Percentiles rank a stretch among this genome's conserved stretches.
Evolutionary conservation across 2,888 invertebrate genomes (phyloP).

Genomic region (Cataglyphis rosenhaueri): DNA sequence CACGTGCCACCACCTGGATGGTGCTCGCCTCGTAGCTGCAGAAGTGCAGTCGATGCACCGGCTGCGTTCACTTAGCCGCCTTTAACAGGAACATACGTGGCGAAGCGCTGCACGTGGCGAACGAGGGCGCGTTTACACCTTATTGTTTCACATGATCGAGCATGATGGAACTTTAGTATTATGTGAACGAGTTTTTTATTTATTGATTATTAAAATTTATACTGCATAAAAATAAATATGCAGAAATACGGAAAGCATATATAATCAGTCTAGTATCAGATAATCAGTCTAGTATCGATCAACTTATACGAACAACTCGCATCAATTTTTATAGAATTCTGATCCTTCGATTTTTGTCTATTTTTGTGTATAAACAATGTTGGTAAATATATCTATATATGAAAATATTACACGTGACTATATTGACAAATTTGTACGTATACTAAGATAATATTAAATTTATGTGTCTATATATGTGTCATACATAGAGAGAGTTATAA

Average conservation of each 20-base stretch:
- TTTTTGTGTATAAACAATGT: background rate
- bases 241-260: background rate
- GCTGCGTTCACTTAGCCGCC: conserved; percentile 32
- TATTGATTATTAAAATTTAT: conserved; percentile 4
- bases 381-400: background rate
- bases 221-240: background rate
- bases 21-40: conserved; percentile 28
- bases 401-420: background rate
- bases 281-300: background rate
- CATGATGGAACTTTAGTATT: conserved; percentile 10
- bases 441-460: background rate
- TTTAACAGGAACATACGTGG: conserved; percentile 35
- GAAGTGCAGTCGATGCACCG: conserved; percentile 52
- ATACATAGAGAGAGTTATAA: background rate
- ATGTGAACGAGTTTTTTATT: background rate
- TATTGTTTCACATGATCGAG: conserved; percentile 13
- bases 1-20: conserved; percentile 83
- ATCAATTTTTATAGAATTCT: conserved; percentile 6
- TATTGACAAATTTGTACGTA: background rate
- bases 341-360: background rate
- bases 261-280: too few relatives aligned
- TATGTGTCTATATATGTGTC: background rate
- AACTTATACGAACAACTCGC: background rate
- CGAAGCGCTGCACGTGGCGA: conserved; percentile 22
- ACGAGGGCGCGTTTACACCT: conserved; percentile 18